Conservation (phyloP, 1,140 invertebrate genomes). For the Episyrphus balteatus region DNA sequence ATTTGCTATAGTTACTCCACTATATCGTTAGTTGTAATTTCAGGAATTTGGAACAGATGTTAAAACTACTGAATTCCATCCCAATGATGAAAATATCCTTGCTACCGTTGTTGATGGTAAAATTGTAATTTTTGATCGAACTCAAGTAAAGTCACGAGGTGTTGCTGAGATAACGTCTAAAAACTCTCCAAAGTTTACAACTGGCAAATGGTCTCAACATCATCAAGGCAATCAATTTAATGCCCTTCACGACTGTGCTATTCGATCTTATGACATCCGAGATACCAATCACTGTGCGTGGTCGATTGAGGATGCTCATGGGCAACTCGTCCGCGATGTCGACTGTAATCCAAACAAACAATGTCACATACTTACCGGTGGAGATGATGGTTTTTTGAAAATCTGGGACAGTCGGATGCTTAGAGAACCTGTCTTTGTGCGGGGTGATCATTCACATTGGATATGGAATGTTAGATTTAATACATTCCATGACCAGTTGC, state of each 20-base stretch:
- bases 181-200: conserved; percentile 62
- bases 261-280: conserved; percentile 80
- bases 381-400: conserved; percentile 87
- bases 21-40: conserved; percentile 33
- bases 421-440: conserved; percentile 61
- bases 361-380: conserved; percentile 85
- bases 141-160: conserved; percentile 32
- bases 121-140: conserved; percentile 50
- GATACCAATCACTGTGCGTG: conserved; percentile 59
- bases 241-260: conserved; percentile 68
- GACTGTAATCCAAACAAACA: conserved; percentile 97
- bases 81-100: conserved; percentile 57
- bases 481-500: conserved; percentile 90
- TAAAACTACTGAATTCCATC: conserved; percentile 74
- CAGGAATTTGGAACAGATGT: conserved; percentile 45
- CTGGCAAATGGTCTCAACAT: conserved; percentile 89
- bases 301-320: conserved; percentile 77
- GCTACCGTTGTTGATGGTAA: conserved; percentile 66
- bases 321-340: conserved; percentile 77
- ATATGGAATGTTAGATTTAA: conserved; percentile 92
- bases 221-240: conserved; percentile 72
- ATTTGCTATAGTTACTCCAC: conserved; percentile 41
- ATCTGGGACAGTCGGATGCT: conserved; percentile 92
- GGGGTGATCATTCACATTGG: conserved; percentile 93
- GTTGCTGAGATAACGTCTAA: conserved; percentile 43